Evolutionary conservation across 2,113 vertebrate species (phyloP).

Genomic region (Stomatorhinus ivindoensis): DNA sequence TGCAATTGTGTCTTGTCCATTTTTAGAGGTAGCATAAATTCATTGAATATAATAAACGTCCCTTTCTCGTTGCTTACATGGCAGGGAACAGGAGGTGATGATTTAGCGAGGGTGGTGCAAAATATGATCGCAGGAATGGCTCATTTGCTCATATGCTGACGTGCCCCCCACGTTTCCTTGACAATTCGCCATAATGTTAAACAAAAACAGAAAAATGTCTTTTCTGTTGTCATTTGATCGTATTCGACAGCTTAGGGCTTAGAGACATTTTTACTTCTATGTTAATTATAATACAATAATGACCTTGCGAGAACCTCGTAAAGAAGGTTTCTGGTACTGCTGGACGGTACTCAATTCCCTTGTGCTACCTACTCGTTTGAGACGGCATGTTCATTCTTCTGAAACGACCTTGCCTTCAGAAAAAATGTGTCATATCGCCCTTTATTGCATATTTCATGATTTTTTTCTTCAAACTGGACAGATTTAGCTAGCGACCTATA

Average conservation of each 20-base stretch:
- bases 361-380: neutral
- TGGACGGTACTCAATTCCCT: neutral
- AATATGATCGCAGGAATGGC: neutral
- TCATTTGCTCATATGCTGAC: neutral
- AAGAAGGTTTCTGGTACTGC: neutral
- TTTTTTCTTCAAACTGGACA: neutral
- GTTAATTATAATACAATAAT: neutral
- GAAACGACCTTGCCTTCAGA: slow-evolving; percentile 10
- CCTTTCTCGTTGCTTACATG: neutral
- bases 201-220: neutral
- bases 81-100: neutral
- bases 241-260: neutral
- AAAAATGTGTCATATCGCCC: neutral
- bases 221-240: neutral
- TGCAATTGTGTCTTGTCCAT: neutral
- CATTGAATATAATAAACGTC: neutral
- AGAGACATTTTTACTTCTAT: neutral
- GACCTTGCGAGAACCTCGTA: slow-evolving; percentile 11
- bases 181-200: neutral
- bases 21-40: neutral
- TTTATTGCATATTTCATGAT: neutral
- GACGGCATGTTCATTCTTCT: slow-evolving; percentile 1
- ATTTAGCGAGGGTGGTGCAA: neutral
- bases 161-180: neutral
- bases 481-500: neutral